phyloP scores from a whole-genome alignment of 2,888 invertebrate species.

The Iselma pallidipennis region DNA sequence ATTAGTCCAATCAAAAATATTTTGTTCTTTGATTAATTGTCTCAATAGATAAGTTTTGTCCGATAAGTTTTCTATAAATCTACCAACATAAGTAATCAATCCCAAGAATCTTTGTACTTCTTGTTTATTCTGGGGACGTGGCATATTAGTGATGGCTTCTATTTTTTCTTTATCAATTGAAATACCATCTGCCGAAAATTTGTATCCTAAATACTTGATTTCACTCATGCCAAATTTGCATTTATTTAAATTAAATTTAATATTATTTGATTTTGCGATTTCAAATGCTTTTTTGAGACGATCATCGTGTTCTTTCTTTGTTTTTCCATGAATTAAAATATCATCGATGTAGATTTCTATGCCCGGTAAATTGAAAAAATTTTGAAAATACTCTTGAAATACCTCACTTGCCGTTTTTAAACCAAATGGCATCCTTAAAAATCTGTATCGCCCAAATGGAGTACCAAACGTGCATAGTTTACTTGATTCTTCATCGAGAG shows the following conservation, averaged over 20 bases:
- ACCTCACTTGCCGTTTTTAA: conserved; percentile 6
- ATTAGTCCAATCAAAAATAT: not conserved
- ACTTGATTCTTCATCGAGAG: conserved; percentile 21
- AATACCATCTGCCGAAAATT: conserved; percentile 26
- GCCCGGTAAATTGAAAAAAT: not conserved
- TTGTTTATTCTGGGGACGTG: conserved; percentile 30
- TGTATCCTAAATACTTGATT: conserved; percentile 30
- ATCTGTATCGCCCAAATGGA: conserved; percentile 19
- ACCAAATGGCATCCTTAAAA: conserved; percentile 12
- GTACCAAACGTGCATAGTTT: conserved; percentile 24
- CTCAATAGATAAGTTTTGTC: not conserved
- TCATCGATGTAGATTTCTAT: conserved; percentile 29
- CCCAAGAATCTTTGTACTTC: conserved; percentile 28
- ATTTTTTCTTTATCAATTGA: conserved; percentile 28
- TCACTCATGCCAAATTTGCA: conserved; percentile 27
- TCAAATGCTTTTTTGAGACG: conserved; percentile 24
- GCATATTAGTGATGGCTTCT: conserved; percentile 30
- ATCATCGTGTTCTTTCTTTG: conserved; percentile 18
- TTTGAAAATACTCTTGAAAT: conserved; percentile 9
- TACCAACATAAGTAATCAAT: not conserved
- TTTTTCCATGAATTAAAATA: conserved; percentile 20
- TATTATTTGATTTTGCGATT: conserved; percentile 20
- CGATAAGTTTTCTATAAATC: not conserved
- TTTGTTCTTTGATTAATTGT: not conserved
- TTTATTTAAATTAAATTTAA: conserved; percentile 31